Percentiles rank a stretch among this genome's conserved stretches.
Evolutionary conservation across 2,888 invertebrate species (phyloP).

Genomic region (Microplitis manilae): DNA sequence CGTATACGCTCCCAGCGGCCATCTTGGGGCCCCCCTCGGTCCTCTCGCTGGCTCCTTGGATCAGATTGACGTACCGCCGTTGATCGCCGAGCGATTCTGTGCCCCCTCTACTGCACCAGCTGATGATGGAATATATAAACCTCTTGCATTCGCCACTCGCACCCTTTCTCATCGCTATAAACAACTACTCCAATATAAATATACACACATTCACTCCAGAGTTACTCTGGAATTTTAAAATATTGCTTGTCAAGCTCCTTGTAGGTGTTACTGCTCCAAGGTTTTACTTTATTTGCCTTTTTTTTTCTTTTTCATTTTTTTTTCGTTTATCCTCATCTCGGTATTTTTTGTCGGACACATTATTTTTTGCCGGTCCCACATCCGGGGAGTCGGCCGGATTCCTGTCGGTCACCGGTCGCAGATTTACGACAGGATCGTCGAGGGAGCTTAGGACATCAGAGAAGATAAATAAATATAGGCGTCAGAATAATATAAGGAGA

Average conservation of each 20-base stretch:
- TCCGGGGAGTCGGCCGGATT: constrained; percentile 56
- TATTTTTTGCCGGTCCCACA: constrained; percentile 37
- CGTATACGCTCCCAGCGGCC: constrained; percentile 59
- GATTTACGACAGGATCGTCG: constrained; percentile 64
- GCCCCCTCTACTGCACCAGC: constrained; percentile 31
- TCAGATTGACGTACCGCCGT: constrained; percentile 44
- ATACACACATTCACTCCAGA: neutral
- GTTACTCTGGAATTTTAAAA: neutral
- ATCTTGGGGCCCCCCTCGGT: constrained; percentile 60
- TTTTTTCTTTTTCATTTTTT: constrained; percentile 28
- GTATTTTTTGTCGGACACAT: constrained; percentile 18
- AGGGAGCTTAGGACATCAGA: neutral
- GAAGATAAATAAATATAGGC: neutral
- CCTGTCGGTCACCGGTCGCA: constrained; percentile 63
- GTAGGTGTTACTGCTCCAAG: constrained; percentile 15
- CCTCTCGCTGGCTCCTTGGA: constrained; percentile 48
- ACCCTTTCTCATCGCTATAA: constrained; percentile 24
- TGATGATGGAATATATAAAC: constrained; percentile 27
- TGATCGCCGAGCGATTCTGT: constrained; percentile 37
- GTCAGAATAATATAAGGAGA: constrained; percentile 37
- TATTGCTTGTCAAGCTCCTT: constrained; percentile 10
- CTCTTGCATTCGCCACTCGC: neutral
- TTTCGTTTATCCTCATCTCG: constrained; percentile 8
- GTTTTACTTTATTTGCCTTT: neutral
- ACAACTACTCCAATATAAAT: constrained; percentile 23